Base-by-base conservation (phyloP, 2,797 vertebrate species). In the Xerus rutilus region DNA sequence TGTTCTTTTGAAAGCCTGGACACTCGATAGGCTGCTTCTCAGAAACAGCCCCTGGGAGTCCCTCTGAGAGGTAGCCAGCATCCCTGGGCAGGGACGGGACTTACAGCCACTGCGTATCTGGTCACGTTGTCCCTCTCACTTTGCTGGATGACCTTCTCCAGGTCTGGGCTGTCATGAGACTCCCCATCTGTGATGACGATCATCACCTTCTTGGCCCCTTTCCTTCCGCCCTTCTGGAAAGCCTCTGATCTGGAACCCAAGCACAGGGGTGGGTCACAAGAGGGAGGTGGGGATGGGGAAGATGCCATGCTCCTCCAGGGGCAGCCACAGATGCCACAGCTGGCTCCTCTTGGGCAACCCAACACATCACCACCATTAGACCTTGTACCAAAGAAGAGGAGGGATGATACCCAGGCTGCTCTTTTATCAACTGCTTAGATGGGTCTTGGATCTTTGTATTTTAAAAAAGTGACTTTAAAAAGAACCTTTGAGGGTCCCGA, bases 141-240 rank as follows among this genome's bases (percentile, higher is more conserved):
- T 96, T 99, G 99, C 97, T 99, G 99, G 2, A 99, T 99, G 98
- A 99, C 99, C 96, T 99, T 99, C 98, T 99, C 98, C 95, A 99
- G 99, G 97, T 99, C 99, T 0, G 99, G 98, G 93, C 99, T 99
- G 98, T 99, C 99, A 4, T 99, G 99, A 15, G 99, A 99, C 96
- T 99, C 99, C 89, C 99, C 99, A 1, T 99, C 99, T 4, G 99
- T 99, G 98, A 99, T 99, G 96, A 99, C 99, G 2, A 99, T 99
- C 99, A 99, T 99, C 96, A 99, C 99, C 97, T 99, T 99, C 98
- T 99, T 99, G 93, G 99, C 99, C 9, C 99, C 99, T 93, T 99
- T 99, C 47, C 99, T 99, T 35, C 99, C 99, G 39, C 99, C 99
- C 94, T 99, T 99, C 98, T 99, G 99, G 98, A 99, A 99, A 45